These are phyloP conservation scores for Ladona fulva DNA, from an alignment of 1,140 invertebrate genomes.

Conservation along the genomic window DNA sequence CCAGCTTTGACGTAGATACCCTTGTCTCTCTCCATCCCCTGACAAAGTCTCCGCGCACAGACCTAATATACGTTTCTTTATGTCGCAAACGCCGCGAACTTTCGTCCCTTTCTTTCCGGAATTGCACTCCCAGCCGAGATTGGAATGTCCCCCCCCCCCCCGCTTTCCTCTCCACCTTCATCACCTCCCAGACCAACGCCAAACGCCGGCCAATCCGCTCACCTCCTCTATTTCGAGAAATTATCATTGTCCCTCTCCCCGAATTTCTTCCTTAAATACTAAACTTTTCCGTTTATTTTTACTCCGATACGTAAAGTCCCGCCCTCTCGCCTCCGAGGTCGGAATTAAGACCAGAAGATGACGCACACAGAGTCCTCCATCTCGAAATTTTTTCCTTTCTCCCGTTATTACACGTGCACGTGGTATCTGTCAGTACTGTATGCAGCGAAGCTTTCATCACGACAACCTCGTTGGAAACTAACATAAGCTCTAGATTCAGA, in stretches of 20 bases:
- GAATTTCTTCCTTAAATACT: neutral
- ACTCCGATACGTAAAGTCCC: neutral
- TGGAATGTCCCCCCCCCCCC: neutral
- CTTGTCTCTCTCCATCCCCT: neutral
- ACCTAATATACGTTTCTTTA: constrained; percentile 3
- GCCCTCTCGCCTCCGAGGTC: no score
- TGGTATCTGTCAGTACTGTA: no score
- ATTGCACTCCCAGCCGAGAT: constrained; percentile 1
- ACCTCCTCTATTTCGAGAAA: neutral
- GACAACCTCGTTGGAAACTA: no score
- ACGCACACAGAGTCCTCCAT: no score
- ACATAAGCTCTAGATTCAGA: no score
- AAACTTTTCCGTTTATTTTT: neutral
- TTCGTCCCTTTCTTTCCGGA: neutral
- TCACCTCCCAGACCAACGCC: neutral
- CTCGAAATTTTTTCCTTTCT: no score
- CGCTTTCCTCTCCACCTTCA: neutral
- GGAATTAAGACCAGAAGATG: no score
- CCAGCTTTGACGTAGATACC: neutral
- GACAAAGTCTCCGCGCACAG: neutral
- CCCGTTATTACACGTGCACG: no score
- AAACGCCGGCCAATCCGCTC: neutral
- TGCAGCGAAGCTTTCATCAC: no score
- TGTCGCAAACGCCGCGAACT: neutral
- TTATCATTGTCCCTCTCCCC: neutral